Evolutionary conservation across 2,888 invertebrate genomes (phyloP), one percentile per base, ranked within the genome.

Genomic region (Disparrhopalites patrizii): DNA sequence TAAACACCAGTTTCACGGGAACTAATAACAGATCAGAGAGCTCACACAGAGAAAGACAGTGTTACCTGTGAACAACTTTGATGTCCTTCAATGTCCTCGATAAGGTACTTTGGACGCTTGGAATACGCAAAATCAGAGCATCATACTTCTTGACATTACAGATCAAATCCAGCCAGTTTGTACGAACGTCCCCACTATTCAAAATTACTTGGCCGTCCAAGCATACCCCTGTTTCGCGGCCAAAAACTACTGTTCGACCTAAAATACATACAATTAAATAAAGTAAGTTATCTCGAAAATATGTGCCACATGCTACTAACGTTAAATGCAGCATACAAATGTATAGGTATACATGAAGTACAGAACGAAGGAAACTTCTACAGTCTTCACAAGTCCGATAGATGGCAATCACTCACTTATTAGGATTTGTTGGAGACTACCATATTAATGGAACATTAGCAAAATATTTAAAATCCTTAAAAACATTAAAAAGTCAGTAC

Each of bases 131-230:
- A 52, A 93, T 81, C 38, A 88, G 86, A 63, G 82, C 81, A 78
- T 93, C 92, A 77, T 91, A 76, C 30, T 75, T 75, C 3, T 74
- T 68, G 58, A 92, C 86, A 81, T 91, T 90, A 80, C 89, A 90
- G 65, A 93, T 85, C 81, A 93, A 91, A 81, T 92, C 92, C 66
- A 94, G 82, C 96, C 96, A 96, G 81, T 92, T 93, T 77, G 91
- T 87, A 67, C 93, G 83, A 38, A 96, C 95, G 83, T 96, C 95
- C 38, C 92, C 93, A 73, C 91, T 93, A 77, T 90, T 93, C 0
- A 96, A 83, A 82, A 90, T 89, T 8, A 96, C 87, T 76, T 92
- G 88, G 0, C 96, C 95, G 76, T 93, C 91, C 55, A 94, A 82
- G 78, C 90, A 92, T 5, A 96, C 89, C 15, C 96, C 96, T 2